phyloP scores from a whole-genome alignment of 2,888 invertebrate species.

The Pseudococcus jackbeardsleyi region DNA sequence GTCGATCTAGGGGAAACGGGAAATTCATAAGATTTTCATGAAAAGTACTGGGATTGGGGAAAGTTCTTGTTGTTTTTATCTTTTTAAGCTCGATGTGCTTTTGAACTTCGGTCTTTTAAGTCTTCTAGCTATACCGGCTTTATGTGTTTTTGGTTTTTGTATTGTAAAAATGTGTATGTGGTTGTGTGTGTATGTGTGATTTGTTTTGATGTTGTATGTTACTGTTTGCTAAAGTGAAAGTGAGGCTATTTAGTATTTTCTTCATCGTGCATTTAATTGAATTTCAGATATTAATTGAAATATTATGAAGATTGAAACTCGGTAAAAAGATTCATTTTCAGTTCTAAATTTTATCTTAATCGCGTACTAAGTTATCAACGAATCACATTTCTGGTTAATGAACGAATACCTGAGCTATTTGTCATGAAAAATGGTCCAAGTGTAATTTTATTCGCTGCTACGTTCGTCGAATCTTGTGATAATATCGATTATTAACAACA shows the following conservation, averaged over 20 bases:
- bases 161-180: background rate
- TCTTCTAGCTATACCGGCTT: background rate
- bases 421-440: background rate
- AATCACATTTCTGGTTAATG: background rate
- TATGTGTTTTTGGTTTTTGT: slow-evolving; percentile 9
- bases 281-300: background rate
- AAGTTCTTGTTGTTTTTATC: no score
- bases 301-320: background rate
- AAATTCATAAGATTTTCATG: no score
- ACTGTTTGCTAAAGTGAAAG: background rate
- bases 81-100: no score
- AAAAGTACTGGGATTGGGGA: no score
- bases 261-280: background rate
- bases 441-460: background rate
- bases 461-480: background rate
- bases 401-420: background rate
- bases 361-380: background rate
- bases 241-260: background rate
- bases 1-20: no score
- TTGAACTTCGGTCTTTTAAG: no score
- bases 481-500: background rate
- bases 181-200: background rate
- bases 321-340: background rate
- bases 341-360: background rate
- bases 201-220: slow-evolving; percentile 6